Conservation (phyloP, 2,888 invertebrate genomes). For the Archaeoteleia sp. region DNA sequence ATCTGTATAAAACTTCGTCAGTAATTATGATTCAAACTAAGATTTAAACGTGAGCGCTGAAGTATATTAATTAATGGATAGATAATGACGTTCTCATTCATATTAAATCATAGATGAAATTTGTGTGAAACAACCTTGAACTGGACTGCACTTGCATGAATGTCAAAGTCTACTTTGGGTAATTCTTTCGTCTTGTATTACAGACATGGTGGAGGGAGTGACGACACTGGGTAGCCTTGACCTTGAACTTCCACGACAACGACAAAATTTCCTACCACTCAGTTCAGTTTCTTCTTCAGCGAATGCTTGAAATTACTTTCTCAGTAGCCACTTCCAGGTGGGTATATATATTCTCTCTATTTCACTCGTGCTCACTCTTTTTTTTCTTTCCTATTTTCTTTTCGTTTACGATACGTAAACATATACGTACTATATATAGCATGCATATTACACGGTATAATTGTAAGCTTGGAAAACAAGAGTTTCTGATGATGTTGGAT, state of each 20-base stretch:
- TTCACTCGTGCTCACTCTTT: slow-evolving; percentile 2
- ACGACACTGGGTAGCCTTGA: slow-evolving; percentile 55
- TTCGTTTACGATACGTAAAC: slow-evolving; percentile 26
- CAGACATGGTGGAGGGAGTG: slow-evolving; percentile 55
- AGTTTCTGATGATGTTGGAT: slow-evolving; percentile 42
- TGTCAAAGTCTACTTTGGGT: slow-evolving; percentile 37
- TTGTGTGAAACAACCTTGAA: slow-evolving; percentile 48
- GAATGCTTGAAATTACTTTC: slow-evolving; percentile 44
- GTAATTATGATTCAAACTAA: too few relatives aligned
- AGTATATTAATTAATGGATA: neutral
- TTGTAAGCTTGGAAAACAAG: slow-evolving; percentile 48
- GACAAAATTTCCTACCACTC: slow-evolving; percentile 54
- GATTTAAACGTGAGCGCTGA: too few relatives aligned
- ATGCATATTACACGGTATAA: slow-evolving; percentile 36
- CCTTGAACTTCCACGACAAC: slow-evolving; percentile 56
- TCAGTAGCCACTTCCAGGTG: slow-evolving; percentile 53
- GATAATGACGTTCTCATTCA: neutral
- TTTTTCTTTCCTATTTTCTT: slow-evolving; percentile 15
- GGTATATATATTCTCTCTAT: slow-evolving; percentile 19
- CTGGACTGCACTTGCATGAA: slow-evolving; percentile 48
- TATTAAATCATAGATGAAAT: slow-evolving; percentile 49
- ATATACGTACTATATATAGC: slow-evolving; percentile 42
- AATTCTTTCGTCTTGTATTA: slow-evolving; percentile 44
- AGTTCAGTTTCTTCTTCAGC: slow-evolving; percentile 22
- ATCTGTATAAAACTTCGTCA: too few relatives aligned